Evolutionary conservation across 1,140 invertebrate species (phyloP).

Genomic region (Trichonephila inaurata): DNA sequence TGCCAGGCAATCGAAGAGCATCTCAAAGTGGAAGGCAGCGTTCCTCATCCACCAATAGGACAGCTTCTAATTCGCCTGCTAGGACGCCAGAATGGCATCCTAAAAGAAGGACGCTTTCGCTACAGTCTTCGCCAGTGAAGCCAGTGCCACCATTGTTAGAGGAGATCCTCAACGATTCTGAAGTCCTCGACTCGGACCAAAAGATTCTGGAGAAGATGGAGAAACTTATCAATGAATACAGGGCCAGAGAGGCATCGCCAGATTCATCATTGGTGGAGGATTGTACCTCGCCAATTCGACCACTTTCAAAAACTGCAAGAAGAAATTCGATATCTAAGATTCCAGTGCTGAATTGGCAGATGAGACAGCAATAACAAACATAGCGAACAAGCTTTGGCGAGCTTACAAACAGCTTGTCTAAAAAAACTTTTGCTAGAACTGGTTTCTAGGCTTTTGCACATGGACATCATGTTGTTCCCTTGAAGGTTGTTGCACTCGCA

Average conservation of each 20-base stretch:
- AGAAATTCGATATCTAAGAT: slow-evolving; percentile 67
- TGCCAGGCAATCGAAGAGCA: slow-evolving; percentile 1
- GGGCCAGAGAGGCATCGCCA: slow-evolving; percentile 41
- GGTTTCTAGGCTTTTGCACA: slow-evolving; percentile 1
- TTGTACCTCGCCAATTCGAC: slow-evolving; percentile 12
- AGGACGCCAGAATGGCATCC: slow-evolving; percentile 69
- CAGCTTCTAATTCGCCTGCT: slow-evolving; percentile 49
- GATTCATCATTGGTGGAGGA: slow-evolving; percentile 62
- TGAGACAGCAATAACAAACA: slow-evolving; percentile 20
- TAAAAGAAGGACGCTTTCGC: slow-evolving; percentile 60
- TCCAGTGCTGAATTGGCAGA: slow-evolving; percentile 62
- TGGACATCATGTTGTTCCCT: background rate
- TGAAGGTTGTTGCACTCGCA: slow-evolving; percentile 7
- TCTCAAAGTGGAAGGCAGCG: slow-evolving; percentile 8
- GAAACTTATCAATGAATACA: slow-evolving; percentile 71
- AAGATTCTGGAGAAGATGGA: slow-evolving; percentile 71
- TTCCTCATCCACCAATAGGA: slow-evolving; percentile 56
- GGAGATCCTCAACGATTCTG: slow-evolving; percentile 71
- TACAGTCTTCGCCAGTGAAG: slow-evolving; percentile 60
- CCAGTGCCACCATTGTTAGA: slow-evolving; percentile 66
- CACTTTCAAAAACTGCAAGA: slow-evolving; percentile 41
- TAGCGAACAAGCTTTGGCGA: slow-evolving; percentile 20
- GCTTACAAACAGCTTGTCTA: slow-evolving; percentile 17
- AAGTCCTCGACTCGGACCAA: slow-evolving; percentile 68
- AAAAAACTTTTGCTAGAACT: background rate